These are phyloP conservation scores for Hemithea aestivaria DNA, from an alignment of 2,888 invertebrate genomes.

Conservation along the genomic window DNA sequence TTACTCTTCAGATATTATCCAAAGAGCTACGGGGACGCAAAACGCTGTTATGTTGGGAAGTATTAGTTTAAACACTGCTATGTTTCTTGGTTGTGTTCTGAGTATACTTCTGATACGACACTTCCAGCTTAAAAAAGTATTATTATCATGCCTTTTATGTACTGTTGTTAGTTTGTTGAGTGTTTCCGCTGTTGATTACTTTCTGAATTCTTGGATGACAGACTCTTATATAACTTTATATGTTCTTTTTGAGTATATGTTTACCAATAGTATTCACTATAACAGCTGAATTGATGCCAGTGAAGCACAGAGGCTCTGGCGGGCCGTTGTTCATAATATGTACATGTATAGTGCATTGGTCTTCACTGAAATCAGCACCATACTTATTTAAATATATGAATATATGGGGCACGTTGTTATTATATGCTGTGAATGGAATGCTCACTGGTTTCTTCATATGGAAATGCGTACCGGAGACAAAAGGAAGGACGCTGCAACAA, in stretches of 20 bases:
- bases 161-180: background rate
- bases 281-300: background rate
- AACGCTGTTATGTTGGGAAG: background rate
- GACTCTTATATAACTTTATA: background rate
- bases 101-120: background rate
- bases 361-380: background rate
- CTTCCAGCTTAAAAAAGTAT: background rate
- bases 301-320: background rate
- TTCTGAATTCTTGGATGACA: no score
- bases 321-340: background rate
- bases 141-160: background rate
- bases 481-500: no score
- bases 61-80: background rate
- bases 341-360: background rate
- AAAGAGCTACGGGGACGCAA: background rate
- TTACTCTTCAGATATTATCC: background rate
- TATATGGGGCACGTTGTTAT: background rate
- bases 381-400: background rate
- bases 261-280: background rate
- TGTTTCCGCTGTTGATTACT: no score
- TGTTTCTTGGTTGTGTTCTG: background rate
- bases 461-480: no score
- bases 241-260: background rate
- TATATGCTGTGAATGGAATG: no score
- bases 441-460: no score